A percentile compares a stretch with the other conserved stretches of the same genome.
These are phyloP conservation scores for Drosophila punjabiensis DNA, from an alignment of 1,140 invertebrate genomes.

Conservation along the genomic window DNA sequence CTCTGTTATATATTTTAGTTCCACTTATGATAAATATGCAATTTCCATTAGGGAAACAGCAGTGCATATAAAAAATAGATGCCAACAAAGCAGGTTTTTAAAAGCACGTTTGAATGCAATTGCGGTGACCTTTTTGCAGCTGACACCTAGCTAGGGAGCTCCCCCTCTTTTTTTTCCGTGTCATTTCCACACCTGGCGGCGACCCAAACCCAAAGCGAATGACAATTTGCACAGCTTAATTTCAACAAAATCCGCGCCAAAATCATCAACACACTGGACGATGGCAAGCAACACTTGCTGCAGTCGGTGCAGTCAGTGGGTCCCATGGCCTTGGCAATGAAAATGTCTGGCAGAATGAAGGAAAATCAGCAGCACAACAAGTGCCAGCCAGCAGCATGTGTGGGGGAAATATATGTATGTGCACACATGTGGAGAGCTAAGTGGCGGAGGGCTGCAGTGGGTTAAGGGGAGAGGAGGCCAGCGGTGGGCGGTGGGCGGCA, in stretches of 20 bases:
- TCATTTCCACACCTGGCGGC: not conserved
- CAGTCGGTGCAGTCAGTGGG: not conserved
- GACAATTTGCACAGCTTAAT: constrained; percentile 25
- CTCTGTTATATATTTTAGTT: not conserved
- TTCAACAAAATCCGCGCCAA: constrained; percentile 20
- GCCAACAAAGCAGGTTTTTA: not conserved
- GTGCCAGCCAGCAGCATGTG: constrained; percentile 18
- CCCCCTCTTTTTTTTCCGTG: not conserved
- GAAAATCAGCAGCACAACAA: constrained; percentile 34
- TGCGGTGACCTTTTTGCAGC: constrained; percentile 51
- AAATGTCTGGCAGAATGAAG: constrained; percentile 31
- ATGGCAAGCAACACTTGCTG: constrained; percentile 11
- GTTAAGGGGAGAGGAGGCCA: not conserved
- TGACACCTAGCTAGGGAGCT: constrained; percentile 30
- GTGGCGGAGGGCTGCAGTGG: not conserved
- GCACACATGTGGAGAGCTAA: not conserved
- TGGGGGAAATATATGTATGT: not conserved
- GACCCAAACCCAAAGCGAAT: not conserved
- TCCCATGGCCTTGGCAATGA: constrained; percentile 73
- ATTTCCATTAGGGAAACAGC: not conserved
- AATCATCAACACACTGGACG: constrained; percentile 7
- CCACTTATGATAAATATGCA: not conserved
- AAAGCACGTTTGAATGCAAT: constrained; percentile 15
- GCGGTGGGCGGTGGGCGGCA: constrained; percentile 1
- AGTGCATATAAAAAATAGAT: constrained; percentile 4